Conservation (phyloP, 1,140 invertebrate genomes). For the Chymomyza costata region DNA sequence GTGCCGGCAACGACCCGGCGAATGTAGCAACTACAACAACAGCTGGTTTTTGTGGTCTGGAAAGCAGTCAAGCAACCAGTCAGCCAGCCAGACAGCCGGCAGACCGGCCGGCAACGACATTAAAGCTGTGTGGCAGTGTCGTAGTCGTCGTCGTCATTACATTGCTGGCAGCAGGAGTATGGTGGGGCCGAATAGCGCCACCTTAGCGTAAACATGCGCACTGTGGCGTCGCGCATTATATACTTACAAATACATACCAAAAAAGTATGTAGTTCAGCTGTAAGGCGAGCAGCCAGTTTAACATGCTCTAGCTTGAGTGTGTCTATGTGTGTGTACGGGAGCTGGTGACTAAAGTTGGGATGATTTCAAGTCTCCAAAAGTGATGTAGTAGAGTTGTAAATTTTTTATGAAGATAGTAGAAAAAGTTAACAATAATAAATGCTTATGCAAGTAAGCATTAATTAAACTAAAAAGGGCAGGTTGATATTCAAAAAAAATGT, state of each 20-base stretch:
- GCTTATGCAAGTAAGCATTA: too few relatives aligned
- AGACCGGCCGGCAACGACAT: constrained; percentile 18
- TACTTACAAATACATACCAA: constrained; percentile 7
- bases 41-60: constrained; percentile 49
- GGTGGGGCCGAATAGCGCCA: constrained; percentile 11
- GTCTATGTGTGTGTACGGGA: too few relatives aligned
- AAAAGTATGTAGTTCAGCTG: constrained; percentile 3
- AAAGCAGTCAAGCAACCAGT: too few relatives aligned
- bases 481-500: too few relatives aligned
- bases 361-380: not conserved
- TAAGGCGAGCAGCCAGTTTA: too few relatives aligned
- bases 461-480: too few relatives aligned
- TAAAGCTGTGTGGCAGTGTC: too few relatives aligned
- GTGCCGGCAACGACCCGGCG: constrained; percentile 46
- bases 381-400: not conserved
- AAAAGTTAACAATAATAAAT: too few relatives aligned
- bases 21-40: constrained; percentile 59
- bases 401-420: too few relatives aligned
- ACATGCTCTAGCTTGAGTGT: too few relatives aligned
- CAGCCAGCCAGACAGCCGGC: not conserved
- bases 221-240: constrained; percentile 11
- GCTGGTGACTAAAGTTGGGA: not conserved
- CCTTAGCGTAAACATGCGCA: constrained; percentile 46
- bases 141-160: too few relatives aligned
- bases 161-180: too few relatives aligned